phyloP scores from a whole-genome alignment of 2,888 invertebrate species.

The Idaea aversata region DNA sequence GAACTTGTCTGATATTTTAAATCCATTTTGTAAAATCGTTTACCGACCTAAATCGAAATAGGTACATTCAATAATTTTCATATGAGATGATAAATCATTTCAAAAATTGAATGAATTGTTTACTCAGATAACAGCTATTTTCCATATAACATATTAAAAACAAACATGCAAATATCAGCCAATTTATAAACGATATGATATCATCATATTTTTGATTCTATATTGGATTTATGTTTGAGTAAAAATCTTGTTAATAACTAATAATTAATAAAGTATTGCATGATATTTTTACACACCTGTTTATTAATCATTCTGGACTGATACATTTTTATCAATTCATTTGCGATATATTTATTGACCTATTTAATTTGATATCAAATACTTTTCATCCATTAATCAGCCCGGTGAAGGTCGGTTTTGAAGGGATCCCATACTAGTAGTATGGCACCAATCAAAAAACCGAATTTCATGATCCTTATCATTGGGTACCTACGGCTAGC shows the following conservation, averaged over 20 bases:
- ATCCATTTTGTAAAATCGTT: neutral
- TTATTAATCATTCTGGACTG: too few species aligned
- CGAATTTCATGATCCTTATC: too few species aligned
- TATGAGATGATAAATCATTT: neutral
- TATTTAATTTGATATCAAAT: too few species aligned
- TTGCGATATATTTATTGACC: too few species aligned
- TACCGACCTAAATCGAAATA: neutral
- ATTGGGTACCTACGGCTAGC: too few species aligned
- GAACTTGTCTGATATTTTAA: neutral
- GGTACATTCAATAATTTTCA: neutral
- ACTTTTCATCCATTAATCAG: too few species aligned
- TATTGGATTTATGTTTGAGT: neutral
- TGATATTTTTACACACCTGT: too few species aligned
- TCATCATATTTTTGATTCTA: neutral
- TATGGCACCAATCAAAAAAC: too few species aligned
- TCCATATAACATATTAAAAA: neutral
- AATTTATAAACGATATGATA: neutral
- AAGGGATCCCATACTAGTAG: too few species aligned
- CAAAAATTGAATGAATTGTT: neutral
- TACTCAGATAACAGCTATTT: neutral
- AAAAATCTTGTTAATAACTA: neutral
- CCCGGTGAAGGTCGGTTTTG: too few species aligned
- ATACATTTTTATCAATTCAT: too few species aligned
- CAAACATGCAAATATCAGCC: slow-evolving; percentile 8
- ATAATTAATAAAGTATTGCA: too few species aligned